A percentile compares a stretch with the other conserved stretches of the same genome.
Conservation (phyloP, 2,113 vertebrate species). For the Alethe castanea region DNA sequence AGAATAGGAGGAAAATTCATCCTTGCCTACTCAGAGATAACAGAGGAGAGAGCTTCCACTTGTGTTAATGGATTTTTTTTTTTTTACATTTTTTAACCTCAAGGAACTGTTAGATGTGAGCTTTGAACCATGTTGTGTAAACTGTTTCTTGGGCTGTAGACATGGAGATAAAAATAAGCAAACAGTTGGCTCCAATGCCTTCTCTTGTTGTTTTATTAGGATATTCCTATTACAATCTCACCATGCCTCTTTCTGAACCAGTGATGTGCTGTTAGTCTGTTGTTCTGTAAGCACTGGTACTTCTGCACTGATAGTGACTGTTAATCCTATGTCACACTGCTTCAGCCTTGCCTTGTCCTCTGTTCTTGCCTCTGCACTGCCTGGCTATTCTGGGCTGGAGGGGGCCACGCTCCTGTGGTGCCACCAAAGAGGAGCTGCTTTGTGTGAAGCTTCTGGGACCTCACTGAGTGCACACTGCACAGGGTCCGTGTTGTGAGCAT, state of each 20-base stretch:
- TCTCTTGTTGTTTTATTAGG: background rate
- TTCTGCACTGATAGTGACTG: background rate
- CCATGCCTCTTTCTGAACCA: background rate
- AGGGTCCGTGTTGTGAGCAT: background rate
- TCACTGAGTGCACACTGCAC: background rate
- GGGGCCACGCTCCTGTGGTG: background rate
- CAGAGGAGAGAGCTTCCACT: background rate
- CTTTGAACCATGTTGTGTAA: background rate
- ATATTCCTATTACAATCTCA: background rate
- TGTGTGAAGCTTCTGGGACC: background rate
- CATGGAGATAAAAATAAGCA: background rate
- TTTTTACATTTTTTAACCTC: background rate
- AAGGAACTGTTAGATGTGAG: background rate
- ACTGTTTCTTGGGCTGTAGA: background rate
- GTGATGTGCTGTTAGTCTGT: background rate
- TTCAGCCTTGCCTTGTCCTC: background rate
- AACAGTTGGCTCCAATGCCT: background rate
- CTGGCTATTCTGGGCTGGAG: background rate
- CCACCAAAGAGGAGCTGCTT: background rate
- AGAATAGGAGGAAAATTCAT: background rate
- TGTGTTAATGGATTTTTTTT: background rate
- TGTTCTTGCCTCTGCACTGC: background rate
- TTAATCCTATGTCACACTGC: background rate
- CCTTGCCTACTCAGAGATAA: background rate
- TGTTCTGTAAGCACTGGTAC: background rate